Base-by-base conservation (phyloP, 92 coral and sea anemone genomes). In the Hydrozoanthus gracilis region DNA sequence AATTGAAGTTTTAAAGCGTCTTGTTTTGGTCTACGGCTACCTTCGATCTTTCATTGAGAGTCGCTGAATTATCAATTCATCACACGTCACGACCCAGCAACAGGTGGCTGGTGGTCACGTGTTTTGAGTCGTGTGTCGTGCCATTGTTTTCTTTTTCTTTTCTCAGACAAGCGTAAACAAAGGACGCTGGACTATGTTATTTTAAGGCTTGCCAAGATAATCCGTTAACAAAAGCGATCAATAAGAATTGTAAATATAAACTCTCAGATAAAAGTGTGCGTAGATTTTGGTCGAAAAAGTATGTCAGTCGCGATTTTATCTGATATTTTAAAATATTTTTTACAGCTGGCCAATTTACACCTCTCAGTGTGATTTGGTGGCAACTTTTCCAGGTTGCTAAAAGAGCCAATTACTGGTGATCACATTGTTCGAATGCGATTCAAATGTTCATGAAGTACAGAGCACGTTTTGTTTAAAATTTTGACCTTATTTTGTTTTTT, bases 61-160 rank as follows among this genome's bases (percentile, higher is more conserved):
- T 61, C 65, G 17, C 12, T 51, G 13, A 44, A 44, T 44, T 79
- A 71, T 61, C 61, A n/a, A 88, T 73, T 88, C 82, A 60, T 89
- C 72, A 90, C 95, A 90, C 98, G 98, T 94, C 92, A 89, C 93
- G 71, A 56, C 85, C 64, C 98, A 79, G 84, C 84, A 92, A 94
- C 98, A 94, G 98, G 98, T 94, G 98, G 92, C 73, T 88, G 77
- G 52, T 76, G 62, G 73, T 79, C 84, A 79, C 84, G 84, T 79
- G 84, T 20, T 7, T 18, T 17, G 3, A 17, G 83, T 78, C 72
- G 84, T 79, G 84, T 46, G 84, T 51, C 73, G 73, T 62, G 47
- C 46, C 71, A 79, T 61, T 79, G 84, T 79, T 79, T 78, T 45
- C 17, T 60, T 54, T 79, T 44, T 44, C 15, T 77, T 56, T 8